Evolutionary conservation across 1,140 invertebrate species (phyloP), one percentile per base, ranked within the genome.

Genomic region (Tribolium madens): DNA sequence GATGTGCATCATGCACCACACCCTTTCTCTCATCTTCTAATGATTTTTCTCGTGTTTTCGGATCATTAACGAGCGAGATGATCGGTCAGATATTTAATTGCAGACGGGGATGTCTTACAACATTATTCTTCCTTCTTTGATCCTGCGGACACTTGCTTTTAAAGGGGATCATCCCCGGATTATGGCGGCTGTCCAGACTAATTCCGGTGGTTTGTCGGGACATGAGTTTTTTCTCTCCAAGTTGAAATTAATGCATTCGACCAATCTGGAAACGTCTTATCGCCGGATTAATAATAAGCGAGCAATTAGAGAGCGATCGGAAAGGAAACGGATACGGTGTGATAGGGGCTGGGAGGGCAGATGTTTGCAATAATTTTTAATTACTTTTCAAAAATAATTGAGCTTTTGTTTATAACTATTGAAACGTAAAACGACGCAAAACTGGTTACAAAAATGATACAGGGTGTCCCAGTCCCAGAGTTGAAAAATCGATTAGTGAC

Each of bases 91-190:
- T 1, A 57, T 57, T 57, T 57, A 18, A 57, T 57, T 21, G 52
- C 12, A n/a, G n/a, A n/a, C n/a, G n/a, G n/a, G n/a, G n/a, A n/a
- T n/a, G n/a, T n/a, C n/a, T n/a, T n/a, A n/a, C n/a, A 52, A 5
- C 52, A 57, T 57, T 21, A 18, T 57, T 57, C 52, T 57, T 57
- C 52, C 7, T 15, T 57, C 52, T 21, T 18, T 57, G 52, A 57
- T 57, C 52, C 52, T 57, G 52, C 52, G 52, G 52, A 57, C 52
- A 57, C 52, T 57, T 57, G 52, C 52, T 21, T 57, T 57, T 57
- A 57, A 57, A 57, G 52, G 52, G 52, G 52, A 57, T 57, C 52
- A 57, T 17, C 52, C 52, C 52, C 52, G 52, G 52, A 57, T 57
- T 21, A 57, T 57, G n/a, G n/a, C n/a, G n/a, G n/a, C n/a, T n/a